Evolutionary conservation across 2,113 vertebrate genomes (phyloP), one percentile per base, ranked within the genome.

Genomic region (Talpa occidentalis): DNA sequence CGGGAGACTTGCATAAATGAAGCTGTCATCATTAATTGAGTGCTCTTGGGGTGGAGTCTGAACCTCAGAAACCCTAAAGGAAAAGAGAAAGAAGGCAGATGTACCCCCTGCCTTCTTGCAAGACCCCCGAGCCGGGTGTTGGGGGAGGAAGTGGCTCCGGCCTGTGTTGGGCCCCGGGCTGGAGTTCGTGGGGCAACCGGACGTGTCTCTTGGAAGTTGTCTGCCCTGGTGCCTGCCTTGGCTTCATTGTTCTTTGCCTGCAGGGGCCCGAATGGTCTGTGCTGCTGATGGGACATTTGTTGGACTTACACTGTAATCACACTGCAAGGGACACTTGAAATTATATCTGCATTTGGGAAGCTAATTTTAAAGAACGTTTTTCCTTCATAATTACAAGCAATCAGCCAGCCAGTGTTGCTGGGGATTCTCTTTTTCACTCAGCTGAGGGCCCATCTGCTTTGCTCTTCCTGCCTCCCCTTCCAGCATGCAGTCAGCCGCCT

Each of bases 301-400:
- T 17, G 49, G 49, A 52, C 60, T 10, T 74, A 74, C 0, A 6
- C 40, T 86, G 73, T 95, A 82, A 95, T 95, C 96, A 83, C 81
- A 47, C 88, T 91, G 91, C 78, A 56, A 83, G 83, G 95, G 91
- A 93, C 85, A 92, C 89, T 96, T 87, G 86, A 93, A 96, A 94
- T 96, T 79, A 87, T 56, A 67, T 95, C 47, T 60, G 66, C 72
- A 67, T 91, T 95, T 87, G 88, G 73, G 79, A 94, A 94, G 79
- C 95, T 96, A 80, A 94, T 97, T 97, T 95, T 91, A 88, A 94
- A 91, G 93, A 93, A 64, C n/a, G 2, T 79, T 95, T 95, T 83
- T 32, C 59, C 83, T 92, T 88, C 82, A 10, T 96, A 89, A 95
- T 96, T 89, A 94, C 17, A 32, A 89, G 95, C 94, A 89, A 22